These are phyloP conservation scores for Holocentrus rufus DNA, from an alignment of 2,797 vertebrate species.

Conservation along the genomic window DNA sequence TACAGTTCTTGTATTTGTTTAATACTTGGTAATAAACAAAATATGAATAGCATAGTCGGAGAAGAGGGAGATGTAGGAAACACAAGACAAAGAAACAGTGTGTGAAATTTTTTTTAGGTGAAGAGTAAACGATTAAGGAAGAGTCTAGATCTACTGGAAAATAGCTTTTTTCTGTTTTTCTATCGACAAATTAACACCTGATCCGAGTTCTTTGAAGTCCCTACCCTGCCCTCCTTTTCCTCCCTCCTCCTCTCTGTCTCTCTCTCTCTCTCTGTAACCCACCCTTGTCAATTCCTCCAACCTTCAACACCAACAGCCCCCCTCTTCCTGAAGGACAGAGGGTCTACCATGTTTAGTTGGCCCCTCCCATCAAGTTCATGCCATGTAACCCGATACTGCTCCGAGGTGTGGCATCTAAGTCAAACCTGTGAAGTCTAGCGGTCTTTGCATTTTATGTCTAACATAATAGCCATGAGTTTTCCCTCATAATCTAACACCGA, in stretches of 20 bases:
- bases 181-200: conserved; percentile 57
- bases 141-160: conserved; percentile 70
- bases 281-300: background rate
- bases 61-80: conserved; percentile 58
- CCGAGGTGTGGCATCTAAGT: conserved; percentile 21
- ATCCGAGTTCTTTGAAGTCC: conserved; percentile 38
- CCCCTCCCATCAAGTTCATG: conserved; percentile 31
- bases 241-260: background rate
- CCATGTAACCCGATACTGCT: conserved; percentile 33
- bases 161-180: conserved; percentile 47
- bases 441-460: background rate
- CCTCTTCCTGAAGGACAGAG: conserved; percentile 1
- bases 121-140: conserved; percentile 72
- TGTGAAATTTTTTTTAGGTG: conserved; percentile 52
- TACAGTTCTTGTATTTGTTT: conserved; percentile 73
- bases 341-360: conserved; percentile 9
- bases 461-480: conserved; percentile 8
- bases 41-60: conserved; percentile 57
- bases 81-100: conserved; percentile 62
- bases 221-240: conserved; percentile 13
- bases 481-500: background rate
- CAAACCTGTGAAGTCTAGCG: conserved; percentile 11
- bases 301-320: conserved; percentile 27
- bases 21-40: conserved; percentile 79
- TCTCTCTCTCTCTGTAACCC: conserved; percentile 9